Conservation (phyloP, 2,797 vertebrate species). For the Chaenodraco wilsoni region DNA sequence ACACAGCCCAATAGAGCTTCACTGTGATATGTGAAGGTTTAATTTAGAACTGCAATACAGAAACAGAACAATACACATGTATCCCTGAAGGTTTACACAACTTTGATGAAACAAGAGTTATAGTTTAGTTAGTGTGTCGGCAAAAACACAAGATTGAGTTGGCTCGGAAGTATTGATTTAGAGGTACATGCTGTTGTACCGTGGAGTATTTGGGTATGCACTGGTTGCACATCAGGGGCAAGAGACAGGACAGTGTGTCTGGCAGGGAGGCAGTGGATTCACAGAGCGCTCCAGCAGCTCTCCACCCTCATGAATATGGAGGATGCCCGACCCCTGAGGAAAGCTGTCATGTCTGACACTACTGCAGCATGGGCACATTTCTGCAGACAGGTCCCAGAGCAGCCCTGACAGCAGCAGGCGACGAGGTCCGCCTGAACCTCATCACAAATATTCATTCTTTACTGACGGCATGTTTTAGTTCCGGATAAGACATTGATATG, state of each 20-base stretch:
- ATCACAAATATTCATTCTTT: background rate
- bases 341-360: constrained; percentile 70
- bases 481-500: constrained; percentile 11
- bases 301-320: constrained; percentile 74
- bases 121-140: too few relatives aligned
- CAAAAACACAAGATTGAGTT: constrained; percentile 16
- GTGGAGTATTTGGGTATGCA: background rate
- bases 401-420: constrained; percentile 53
- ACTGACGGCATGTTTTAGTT: background rate
- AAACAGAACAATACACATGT: constrained; percentile 6
- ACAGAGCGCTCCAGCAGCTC: constrained; percentile 50
- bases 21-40: constrained; percentile 5
- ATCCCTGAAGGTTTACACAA: background rate
- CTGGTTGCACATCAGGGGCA: constrained; percentile 8
- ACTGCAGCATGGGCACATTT: constrained; percentile 66
- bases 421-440: constrained; percentile 34
- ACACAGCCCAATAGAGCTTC: background rate
- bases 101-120: constrained; percentile 15
- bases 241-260: constrained; percentile 45
- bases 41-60: background rate
- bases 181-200: constrained; percentile 29
- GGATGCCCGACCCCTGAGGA: constrained; percentile 66
- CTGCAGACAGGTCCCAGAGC: constrained; percentile 53
- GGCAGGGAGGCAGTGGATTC: constrained; percentile 55
- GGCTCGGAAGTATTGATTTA: constrained; percentile 41